Evolutionary conservation across 1,140 invertebrate species (phyloP), one percentile per base, ranked within the genome.

Genomic region (Drosophila ambigua): DNA sequence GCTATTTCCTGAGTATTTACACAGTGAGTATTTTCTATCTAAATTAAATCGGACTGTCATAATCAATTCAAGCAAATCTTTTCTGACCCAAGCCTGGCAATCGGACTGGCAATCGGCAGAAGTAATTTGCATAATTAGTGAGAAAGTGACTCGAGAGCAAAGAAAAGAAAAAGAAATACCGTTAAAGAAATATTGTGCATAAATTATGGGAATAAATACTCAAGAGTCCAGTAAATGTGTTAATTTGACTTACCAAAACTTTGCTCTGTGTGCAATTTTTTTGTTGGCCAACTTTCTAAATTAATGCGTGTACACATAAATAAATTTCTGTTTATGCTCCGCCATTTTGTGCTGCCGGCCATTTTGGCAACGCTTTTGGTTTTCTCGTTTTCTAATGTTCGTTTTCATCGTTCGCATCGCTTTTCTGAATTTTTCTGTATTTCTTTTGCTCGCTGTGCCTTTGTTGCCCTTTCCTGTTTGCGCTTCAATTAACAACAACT

Each of bases 401-500:
- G 31, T 60, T 72, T 71, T 58, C 41, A 45, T 61, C 51, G 20
- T 16, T 60, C 20, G 20, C 20, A 20, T 20, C 20, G 20, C 20
- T 44, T 52, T 52, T 16, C 15, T 43, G 54, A 59, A 55, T 73
- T 81, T 62, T 28, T 39, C 4, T 39, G 35, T 39, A 39, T 39
- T 77, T 44, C n/a, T 45, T 52, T 20, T 52, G 5, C 59, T 59
- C 20, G 50, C 49, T 41, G 51, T 44, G 53, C 23, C 35, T 65
- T 74, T 59, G 48, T 74, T 74, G 51, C 43, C 46, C 49, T 65
- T 59, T 59, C 61, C 52, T 85, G 67, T 88, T 88, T 87, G 83
- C 60, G 63, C 71, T 76, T 87, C 78, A 87, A 87, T 87, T 87
- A 87, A 87, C 82, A 87, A 79, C 79, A 87, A 88, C 82, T 88